Conservation (phyloP, 2,797 vertebrate species). For the Mus spretus region DNA sequence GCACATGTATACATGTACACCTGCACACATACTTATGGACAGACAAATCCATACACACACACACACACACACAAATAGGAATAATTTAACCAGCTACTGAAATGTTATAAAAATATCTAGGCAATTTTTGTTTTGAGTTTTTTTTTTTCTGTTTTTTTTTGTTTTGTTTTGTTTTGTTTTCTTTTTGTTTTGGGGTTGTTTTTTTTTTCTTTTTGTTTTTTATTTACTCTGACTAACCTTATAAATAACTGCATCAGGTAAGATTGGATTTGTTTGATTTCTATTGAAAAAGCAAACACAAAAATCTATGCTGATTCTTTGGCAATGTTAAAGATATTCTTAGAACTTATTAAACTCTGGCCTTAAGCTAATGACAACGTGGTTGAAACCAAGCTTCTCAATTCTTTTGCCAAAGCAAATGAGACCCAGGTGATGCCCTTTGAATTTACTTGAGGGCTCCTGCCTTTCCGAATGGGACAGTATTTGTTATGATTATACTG, state of each 20-base stretch:
- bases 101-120: conserved; percentile 58
- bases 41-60: not conserved
- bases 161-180: no score
- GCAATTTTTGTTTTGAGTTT: not conserved
- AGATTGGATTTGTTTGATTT: conserved; percentile 55
- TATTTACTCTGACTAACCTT: conserved; percentile 22
- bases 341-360: conserved; percentile 30
- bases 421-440: conserved; percentile 35
- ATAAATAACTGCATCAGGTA: conserved; percentile 13
- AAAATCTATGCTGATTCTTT: conserved; percentile 51
- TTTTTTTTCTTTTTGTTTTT: no score
- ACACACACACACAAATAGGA: not conserved
- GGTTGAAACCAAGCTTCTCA: conserved; percentile 66
- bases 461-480: not conserved
- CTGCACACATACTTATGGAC: not conserved
- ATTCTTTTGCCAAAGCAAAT: conserved; percentile 69
- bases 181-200: not conserved
- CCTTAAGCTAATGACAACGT: conserved; percentile 37
- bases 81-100: not conserved
- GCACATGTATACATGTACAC: not conserved
- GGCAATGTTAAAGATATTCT: conserved; percentile 53
- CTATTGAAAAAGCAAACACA: conserved; percentile 43
- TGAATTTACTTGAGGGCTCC: conserved; percentile 67
- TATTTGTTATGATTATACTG: conserved; percentile 71
- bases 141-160: not conserved